Conservation (phyloP, 2,113 vertebrate species). For the Callospermophilus lateralis region DNA sequence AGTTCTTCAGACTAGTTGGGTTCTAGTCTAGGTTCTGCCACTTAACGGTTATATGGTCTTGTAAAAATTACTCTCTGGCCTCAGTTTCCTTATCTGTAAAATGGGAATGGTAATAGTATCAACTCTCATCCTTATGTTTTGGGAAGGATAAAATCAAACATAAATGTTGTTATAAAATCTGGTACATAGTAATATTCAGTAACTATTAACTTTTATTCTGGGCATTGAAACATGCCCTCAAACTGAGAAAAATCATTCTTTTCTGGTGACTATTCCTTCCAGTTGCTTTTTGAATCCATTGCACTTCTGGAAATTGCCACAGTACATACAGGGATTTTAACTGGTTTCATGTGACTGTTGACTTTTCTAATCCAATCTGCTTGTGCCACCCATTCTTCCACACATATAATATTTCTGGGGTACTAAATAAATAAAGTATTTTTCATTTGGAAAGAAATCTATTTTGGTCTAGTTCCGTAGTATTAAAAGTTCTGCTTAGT, state of each 20-base stretch:
- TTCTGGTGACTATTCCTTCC: not conserved
- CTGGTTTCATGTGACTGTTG: not conserved
- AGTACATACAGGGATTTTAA: not conserved
- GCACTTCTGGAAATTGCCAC: not conserved
- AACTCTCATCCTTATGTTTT: not conserved
- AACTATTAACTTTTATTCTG: not conserved
- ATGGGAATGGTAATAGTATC: not conserved
- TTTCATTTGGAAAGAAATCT: conserved; percentile 56
- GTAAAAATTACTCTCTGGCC: not conserved
- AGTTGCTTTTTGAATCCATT: not conserved
- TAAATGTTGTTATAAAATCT: not conserved
- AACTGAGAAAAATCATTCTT: not conserved
- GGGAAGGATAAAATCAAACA: not conserved
- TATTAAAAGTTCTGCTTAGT: conserved; percentile 38
- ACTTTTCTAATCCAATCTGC: conserved; percentile 17
- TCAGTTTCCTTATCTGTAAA: conserved; percentile 1
- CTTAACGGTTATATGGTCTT: not conserved
- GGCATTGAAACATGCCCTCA: not conserved
- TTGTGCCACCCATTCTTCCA: not conserved
- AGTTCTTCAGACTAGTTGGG: not conserved
- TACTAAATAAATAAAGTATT: conserved; percentile 25
- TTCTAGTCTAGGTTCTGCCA: not conserved
- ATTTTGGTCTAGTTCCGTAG: not conserved
- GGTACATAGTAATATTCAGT: not conserved
- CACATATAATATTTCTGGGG: not conserved